Percentiles rank a stretch among this genome's conserved stretches.
These are phyloP conservation scores for Argya squamiceps DNA, from an alignment of 2,797 vertebrate species.

Conservation along the genomic window DNA sequence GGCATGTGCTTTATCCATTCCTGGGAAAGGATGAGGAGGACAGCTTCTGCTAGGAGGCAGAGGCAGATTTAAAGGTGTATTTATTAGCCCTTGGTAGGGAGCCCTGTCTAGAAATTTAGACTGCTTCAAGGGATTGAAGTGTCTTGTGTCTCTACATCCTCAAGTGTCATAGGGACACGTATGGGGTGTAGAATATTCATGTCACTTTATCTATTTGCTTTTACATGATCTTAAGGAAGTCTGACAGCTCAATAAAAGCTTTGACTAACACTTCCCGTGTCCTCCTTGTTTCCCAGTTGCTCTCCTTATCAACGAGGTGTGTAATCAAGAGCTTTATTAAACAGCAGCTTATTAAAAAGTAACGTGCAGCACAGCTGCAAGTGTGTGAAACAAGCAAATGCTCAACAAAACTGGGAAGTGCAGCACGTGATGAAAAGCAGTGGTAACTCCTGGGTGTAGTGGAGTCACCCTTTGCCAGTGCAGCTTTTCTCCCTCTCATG, in stretches of 20 bases:
- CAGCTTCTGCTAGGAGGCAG: not conserved
- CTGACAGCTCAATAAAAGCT: not conserved
- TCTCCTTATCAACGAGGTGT: constrained; percentile 6
- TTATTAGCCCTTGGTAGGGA: not conserved
- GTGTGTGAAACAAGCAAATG: not conserved
- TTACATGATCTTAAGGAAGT: not conserved
- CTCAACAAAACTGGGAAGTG: not conserved
- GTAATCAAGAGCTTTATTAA: not conserved
- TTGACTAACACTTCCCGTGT: not conserved
- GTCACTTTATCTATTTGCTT: not conserved
- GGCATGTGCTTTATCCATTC: not conserved
- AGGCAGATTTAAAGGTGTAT: not conserved
- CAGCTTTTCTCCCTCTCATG: not conserved
- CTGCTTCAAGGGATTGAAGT: not conserved
- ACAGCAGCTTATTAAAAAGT: constrained; percentile 2
- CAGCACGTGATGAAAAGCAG: not conserved
- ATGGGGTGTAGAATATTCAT: not conserved
- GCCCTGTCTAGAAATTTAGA: not conserved
- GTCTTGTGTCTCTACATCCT: not conserved
- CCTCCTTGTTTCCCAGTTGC: not conserved
- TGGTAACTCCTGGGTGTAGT: not conserved
- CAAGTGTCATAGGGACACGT: not conserved
- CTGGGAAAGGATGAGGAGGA: not conserved
- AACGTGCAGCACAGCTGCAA: not conserved
- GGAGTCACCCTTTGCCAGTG: not conserved